Evolutionary conservation across 2,888 invertebrate species (phyloP), one percentile per base, ranked within the genome.

Genomic region (Bedellia somnulentella): DNA sequence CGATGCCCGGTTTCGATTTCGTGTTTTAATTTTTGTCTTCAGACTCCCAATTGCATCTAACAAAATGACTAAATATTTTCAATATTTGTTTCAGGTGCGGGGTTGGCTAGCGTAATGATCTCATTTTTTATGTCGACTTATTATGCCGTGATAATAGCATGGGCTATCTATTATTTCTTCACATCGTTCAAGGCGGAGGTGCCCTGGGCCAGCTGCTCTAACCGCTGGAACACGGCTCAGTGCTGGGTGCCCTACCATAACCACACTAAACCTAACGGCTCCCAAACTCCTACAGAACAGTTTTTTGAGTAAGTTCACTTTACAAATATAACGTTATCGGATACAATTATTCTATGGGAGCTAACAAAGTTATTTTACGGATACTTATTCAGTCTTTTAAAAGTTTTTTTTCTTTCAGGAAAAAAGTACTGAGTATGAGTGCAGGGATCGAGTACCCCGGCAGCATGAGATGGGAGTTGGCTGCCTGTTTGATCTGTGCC

Each of bases 41-140:
- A n/a, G n/a, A n/a, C n/a, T n/a, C n/a, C n/a, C n/a, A n/a, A n/a
- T n/a, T n/a, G n/a, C n/a, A n/a, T n/a, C n/a, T n/a, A n/a, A n/a
- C n/a, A n/a, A n/a, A n/a, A n/a, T n/a, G n/a, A n/a, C n/a, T n/a
- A n/a, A n/a, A n/a, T n/a, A n/a, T n/a, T n/a, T n/a, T n/a, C n/a
- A 21, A 21, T 21, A 2, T 37, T 39, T 39, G 31, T 75, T 73
- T n/a, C 70, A 94, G 94, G 95, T 49, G 90, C 93, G 42, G 96
- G 95, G 35, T 78, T 96, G 45, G 93, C 93, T 36, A 93, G 93
- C 58, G 93, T 95, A 39, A 86, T 94, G 57, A 90, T 95, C 60
- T 94, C 95, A 42, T 93, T 95, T 73, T 77, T 94, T 54, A 89
- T 96, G 85, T 92, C 93, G 43, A 93, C 94, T 30, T 95, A 95